Base-by-base conservation (phyloP, 2,797 vertebrate species). In the Protonibea diacanthus region DNA sequence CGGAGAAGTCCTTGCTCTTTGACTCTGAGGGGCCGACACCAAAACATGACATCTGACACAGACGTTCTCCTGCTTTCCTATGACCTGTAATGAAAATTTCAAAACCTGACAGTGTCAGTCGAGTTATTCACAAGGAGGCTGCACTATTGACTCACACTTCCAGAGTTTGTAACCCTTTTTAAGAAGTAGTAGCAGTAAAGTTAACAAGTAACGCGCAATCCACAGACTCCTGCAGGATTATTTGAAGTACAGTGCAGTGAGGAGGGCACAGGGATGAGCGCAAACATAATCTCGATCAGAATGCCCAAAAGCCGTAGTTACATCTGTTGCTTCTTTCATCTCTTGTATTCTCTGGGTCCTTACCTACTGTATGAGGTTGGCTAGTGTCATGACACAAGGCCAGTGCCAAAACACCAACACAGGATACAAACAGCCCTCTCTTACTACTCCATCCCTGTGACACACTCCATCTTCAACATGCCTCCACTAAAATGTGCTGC, bases 1-100 rank as follows among this genome's bases (percentile, higher is more conserved):
- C 81, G 49, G 83, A 88, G 53, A 80, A 61, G 78, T 87, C 84
- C 82, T 89, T 81, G 91, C 82, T 77, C 85, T 81, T 71, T 85
- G 79, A 83, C 73, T 84, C 25, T 3, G 52, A 49, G 25, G 49
- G 38, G 15, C 57, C 38, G 57, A 84, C 80, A 82, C 78, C 87
- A 86, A 89, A 91, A 90, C 88, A 89, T 81, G 74, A 85, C 88
- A 78, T 88, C 74, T 78, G 49, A 81, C 81, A 81, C 70, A 1
- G 9, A 25, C 20, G 49, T 74, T 62, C 63, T 63, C 58, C 79
- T 58, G 56, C 76, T 85, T 76, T 48, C 70, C 81, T 57, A 1
- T 87, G 85, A 87, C 81, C 88, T 86, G 79, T 78, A 53, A 85
- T 63, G 52, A 82, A 88, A 71, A 71, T 80, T 71, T 84, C 48